Conservation (phyloP, 2,113 vertebrate species). For the Amblyornis subalaris region DNA sequence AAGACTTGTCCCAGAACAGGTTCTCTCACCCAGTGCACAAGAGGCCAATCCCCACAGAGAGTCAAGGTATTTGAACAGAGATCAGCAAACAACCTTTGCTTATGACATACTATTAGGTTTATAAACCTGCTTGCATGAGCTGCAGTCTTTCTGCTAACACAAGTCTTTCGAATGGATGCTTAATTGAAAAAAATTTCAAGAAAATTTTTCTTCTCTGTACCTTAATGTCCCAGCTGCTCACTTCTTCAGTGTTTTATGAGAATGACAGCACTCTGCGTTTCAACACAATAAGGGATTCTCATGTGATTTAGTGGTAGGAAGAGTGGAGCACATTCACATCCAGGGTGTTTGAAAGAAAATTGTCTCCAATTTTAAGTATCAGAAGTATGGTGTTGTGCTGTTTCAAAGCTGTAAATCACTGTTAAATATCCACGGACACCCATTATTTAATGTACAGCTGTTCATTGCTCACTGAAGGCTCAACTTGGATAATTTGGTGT, state of each 20-base stretch:
- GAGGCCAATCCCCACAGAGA: not conserved
- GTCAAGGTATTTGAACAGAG: accelerated
- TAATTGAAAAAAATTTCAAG: not conserved
- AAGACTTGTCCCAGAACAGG: accelerated
- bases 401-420: not conserved
- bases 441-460: not conserved
- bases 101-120: accelerated
- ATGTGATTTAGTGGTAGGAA: not conserved
- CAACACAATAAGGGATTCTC: accelerated
- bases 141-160: not conserved
- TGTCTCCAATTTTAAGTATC: not conserved
- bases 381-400: not conserved
- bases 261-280: not conserved
- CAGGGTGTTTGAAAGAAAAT: not conserved
- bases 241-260: not conserved
- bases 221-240: not conserved
- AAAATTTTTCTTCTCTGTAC: not conserved
- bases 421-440: not conserved
- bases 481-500: not conserved
- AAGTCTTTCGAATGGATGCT: not conserved
- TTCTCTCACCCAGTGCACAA: not conserved
- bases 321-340: not conserved
- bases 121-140: not conserved
- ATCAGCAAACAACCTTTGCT: not conserved
- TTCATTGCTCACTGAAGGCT: not conserved